Base-by-base conservation (phyloP, 2,888 invertebrate species). In the Tipula unca region DNA sequence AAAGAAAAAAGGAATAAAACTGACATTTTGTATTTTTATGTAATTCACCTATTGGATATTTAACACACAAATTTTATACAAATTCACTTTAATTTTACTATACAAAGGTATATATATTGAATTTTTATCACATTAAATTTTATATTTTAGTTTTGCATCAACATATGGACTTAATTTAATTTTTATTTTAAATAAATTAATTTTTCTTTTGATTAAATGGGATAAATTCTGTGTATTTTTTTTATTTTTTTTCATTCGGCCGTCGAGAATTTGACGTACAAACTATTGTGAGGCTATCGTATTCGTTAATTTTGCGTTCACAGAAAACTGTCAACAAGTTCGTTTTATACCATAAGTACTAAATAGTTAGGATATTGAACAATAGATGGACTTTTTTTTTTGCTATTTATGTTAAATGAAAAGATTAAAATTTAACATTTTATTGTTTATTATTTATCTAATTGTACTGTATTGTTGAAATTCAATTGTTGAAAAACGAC, bases 401-500 rank as follows among this genome's bases (percentile, higher is more conserved):
- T 1, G 29, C 14, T 29, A 84, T n/a, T 69, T 8, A 13, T 69
- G 3, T 69, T 20, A 10, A 69, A 25, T 69, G 10, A 69, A 48
- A 69, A 69, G n/a, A n/a, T n/a, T 13, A 69, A 10, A 54, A 20
- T 2, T 25, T 69, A 69, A 1, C 10, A 25, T 25, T 10, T 17
- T 6, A 17, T 6, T 84, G 5, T 83, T 29, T 8, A 85, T 32
- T 32, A 32, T 32, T 32, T 92, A 97, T 91, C 97, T 93, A 88
- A 97, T 95, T 85, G 95, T 96, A 86, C 95, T 94, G 91, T 93
- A 96, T 90, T 96, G 95, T 89, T 95, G 95, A 90, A 96, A 96
- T 87, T 95, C 95, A 29, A 96, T 93, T 4, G 96, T 96, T 20
- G 95, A 94, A 90, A 96, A 97, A 89, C 94, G 95, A 69, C 95